Conservation (phyloP, 35 echinoderm and acorn worm species). For the Strongylocentrotus purpuratus region DNA sequence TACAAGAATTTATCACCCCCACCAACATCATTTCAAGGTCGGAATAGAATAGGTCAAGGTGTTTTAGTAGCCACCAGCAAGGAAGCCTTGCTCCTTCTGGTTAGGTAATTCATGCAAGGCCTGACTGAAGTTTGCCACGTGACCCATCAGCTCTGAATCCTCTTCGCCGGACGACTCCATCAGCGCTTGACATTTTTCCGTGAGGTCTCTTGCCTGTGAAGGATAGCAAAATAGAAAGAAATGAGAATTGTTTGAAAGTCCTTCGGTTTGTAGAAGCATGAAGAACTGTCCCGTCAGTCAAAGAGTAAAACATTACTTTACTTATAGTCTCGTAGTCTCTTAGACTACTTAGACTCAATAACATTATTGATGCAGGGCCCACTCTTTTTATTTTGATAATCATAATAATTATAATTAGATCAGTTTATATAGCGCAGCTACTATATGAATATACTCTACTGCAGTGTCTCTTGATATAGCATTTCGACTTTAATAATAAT, state of each 20-base stretch:
- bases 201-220: constrained; percentile 78
- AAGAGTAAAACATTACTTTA: too few species aligned
- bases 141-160: constrained; percentile 49
- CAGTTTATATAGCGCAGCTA: too few species aligned
- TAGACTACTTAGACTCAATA: too few species aligned
- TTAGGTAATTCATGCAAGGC: constrained; percentile 50
- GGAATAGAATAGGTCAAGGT: not conserved
- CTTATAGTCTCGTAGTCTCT: too few species aligned
- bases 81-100: constrained; percentile 50
- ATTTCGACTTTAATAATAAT: too few species aligned
- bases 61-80: not conserved
- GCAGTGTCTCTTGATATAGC: too few species aligned
- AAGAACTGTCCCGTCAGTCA: too few species aligned
- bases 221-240: constrained; percentile 39
- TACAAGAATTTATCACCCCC: too few species aligned
- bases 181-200: constrained; percentile 62
- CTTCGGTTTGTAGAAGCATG: not conserved
- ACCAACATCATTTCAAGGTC: not conserved
- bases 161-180: constrained; percentile 50
- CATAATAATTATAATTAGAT: too few species aligned
- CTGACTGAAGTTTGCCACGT: constrained; percentile 78
- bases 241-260: not conserved
- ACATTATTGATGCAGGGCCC: too few species aligned
- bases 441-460: too few species aligned
- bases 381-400: too few species aligned